Evolutionary conservation across 2,797 vertebrate species (phyloP), one percentile per base, ranked within the genome.

Genomic region (Sebastes baramenuke): DNA sequence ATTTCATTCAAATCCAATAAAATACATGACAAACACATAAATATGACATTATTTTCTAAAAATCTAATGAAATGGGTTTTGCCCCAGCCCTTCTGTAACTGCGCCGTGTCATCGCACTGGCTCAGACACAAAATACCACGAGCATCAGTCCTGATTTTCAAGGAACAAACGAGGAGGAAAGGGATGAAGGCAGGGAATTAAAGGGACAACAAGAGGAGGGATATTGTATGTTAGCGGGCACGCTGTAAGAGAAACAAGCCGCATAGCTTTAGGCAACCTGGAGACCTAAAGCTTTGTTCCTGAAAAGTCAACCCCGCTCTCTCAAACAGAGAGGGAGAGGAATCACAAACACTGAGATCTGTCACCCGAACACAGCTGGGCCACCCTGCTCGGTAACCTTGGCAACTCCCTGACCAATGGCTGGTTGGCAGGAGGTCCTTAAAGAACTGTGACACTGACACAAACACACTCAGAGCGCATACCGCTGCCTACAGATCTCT

Each of bases 391-490:
- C 59, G 0, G 90, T 93, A 94, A 93, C 94, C 94, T 86, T 92
- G 91, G 90, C 82, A 93, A 94, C 92, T 89, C 88, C 81, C 89
- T 81, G 85, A 90, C 89, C 91, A 91, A 93, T 92, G 72, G 79
- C 75, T 70, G 68, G 70, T 80, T 86, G 85, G 87, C 89, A 87
- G 83, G 78, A 88, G 84, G 80, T 73, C 67, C 67, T 89, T 85
- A 85, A 88, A 90, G 80, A 82, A 70, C 46, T 27, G 70, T 85
- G 83, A 84, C 84, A 85, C 61, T 74, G 77, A 89, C 77, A 87
- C 66, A 72, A 34, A 78, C 78, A 83, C 71, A 72, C n/a, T 62
- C 38, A 79, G 64, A 67, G 27, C 58, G 22, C 54, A 58, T 54
- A 49, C 36, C 9, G 30, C 72, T 74, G 77, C 80, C 66, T 72